A percentile compares a stretch with the other conserved stretches of the same genome.
Conservation (phyloP, 2,888 invertebrate species). For the Pasiphila rectangulata region DNA sequence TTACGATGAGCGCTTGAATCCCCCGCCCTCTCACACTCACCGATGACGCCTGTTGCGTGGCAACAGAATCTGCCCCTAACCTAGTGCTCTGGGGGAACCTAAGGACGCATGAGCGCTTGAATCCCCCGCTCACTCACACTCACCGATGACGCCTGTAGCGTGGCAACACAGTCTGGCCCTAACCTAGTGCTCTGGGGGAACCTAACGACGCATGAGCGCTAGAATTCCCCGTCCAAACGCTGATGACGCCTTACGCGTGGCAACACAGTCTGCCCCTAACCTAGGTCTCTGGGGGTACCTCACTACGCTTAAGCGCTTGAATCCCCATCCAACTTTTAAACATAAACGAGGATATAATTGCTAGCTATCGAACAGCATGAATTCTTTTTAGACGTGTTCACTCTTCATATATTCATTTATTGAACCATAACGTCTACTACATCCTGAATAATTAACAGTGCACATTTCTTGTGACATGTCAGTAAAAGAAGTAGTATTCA, state of each 20-base stretch:
- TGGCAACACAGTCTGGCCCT: background rate
- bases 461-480: no score
- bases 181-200: background rate
- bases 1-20: conserved; percentile 18
- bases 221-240: background rate
- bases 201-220: background rate
- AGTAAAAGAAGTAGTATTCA: no score
- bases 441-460: no score
- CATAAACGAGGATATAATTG: no score
- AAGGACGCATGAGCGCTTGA: conserved; percentile 42
- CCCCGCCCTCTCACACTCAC: conserved; percentile 48
- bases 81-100: background rate
- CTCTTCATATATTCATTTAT: no score
- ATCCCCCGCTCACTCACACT: conserved; percentile 47
- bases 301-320: conserved; percentile 14
- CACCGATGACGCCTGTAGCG: conserved; percentile 64
- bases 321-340: conserved; percentile 18
- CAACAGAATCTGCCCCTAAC: background rate
- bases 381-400: no score
- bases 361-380: no score
- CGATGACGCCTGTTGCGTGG: background rate
- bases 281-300: conserved; percentile 84
- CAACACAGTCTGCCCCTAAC: conserved; percentile 92
- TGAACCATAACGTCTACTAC: no score
- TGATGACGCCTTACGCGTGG: conserved; percentile 45